phyloP scores from a whole-genome alignment of 2,888 invertebrate species.

The Anagyrus pseudococci region DNA sequence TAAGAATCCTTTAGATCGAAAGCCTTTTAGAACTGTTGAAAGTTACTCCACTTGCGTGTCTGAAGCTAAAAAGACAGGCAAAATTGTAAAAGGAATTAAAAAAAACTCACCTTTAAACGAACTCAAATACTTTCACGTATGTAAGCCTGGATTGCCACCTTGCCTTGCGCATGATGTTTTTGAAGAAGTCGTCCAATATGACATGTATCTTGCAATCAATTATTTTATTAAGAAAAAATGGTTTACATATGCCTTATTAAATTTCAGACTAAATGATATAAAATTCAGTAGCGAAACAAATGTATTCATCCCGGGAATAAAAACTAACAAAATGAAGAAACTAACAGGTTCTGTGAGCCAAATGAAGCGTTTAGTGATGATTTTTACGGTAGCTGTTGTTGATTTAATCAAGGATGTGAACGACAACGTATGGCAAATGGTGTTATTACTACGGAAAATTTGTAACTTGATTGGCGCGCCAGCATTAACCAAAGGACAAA shows the following conservation, averaged over 20 bases:
- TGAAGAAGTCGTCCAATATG: constrained; percentile 29
- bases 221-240: constrained; percentile 28
- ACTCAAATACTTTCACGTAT: constrained; percentile 32
- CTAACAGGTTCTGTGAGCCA: not conserved
- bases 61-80: not conserved
- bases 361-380: not conserved
- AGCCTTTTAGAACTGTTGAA: not conserved
- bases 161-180: constrained; percentile 40
- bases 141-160: constrained; percentile 36
- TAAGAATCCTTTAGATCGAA: not conserved
- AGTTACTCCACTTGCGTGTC: not conserved
- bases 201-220: constrained; percentile 15
- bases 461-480: constrained; percentile 33
- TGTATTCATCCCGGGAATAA: not conserved
- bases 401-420: constrained; percentile 30
- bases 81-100: constrained; percentile 24
- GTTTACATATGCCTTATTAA: constrained; percentile 29
- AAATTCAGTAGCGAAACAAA: not conserved
- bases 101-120: constrained; percentile 35
- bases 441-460: constrained; percentile 39
- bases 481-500: constrained; percentile 32
- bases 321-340: not conserved
- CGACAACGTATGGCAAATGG: constrained; percentile 35
- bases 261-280: constrained; percentile 15
- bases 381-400: constrained; percentile 35